Percentiles rank a stretch among this genome's conserved stretches.
Conservation (phyloP, 2,797 vertebrate species). For the Sebastiscus albofasciatus region DNA sequence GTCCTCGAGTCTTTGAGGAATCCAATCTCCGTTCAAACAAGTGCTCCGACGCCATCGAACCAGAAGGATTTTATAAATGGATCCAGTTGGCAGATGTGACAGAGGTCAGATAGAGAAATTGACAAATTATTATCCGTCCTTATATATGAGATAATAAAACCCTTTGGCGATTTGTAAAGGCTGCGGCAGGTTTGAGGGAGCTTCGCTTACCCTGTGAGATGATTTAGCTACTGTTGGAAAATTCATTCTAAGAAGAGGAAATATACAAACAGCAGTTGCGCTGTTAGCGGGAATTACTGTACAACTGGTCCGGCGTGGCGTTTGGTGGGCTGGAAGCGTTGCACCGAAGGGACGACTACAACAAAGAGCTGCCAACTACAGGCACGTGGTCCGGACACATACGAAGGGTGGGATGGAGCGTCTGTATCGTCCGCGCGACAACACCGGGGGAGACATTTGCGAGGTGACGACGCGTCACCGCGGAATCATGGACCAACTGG, state of each 20-base stretch:
- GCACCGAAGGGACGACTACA: conserved; percentile 16
- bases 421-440: conserved; percentile 23
- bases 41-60: conserved; percentile 38
- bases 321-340: conserved; percentile 26
- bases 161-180: conserved; percentile 58
- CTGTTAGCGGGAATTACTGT: conserved; percentile 25
- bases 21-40: conserved; percentile 60
- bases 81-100: conserved; percentile 51
- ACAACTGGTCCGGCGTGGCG: conserved; percentile 51
- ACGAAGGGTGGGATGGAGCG: conserved; percentile 43
- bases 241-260: conserved; percentile 1
- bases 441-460: conserved; percentile 5
- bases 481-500: conserved; percentile 55
- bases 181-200: conserved; percentile 14
- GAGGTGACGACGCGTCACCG: conserved; percentile 23
- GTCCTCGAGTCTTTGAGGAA: conserved; percentile 47
- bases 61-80: conserved; percentile 57
- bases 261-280: conserved; percentile 29
- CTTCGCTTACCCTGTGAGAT: conserved; percentile 16
- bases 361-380: conserved; percentile 57
- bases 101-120: conserved; percentile 49
- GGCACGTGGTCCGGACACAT: conserved; percentile 33
- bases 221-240: conserved; percentile 8
- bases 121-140: conserved; percentile 58
- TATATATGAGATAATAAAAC: conserved; percentile 45